Base-by-base conservation (phyloP, 1,140 invertebrate genomes). In the Dryas iulia region DNA sequence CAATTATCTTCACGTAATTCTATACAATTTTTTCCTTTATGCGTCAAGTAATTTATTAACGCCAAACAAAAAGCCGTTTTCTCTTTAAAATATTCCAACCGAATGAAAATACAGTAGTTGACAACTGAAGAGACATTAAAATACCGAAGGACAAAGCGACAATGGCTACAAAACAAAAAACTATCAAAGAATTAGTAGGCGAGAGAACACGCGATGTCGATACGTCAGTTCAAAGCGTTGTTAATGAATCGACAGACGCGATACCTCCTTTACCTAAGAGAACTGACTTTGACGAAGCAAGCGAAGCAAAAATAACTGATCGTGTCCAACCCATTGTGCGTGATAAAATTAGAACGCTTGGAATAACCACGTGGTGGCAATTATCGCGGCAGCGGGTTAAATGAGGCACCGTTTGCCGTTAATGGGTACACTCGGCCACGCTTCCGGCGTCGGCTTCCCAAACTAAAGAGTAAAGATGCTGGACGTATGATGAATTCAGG, bases 361-460 rank as follows among this genome's bases (percentile, higher is more conserved):
- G 80, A 91, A 90, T 90, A 91, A 91, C 89, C 89, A 91, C 89
- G 85, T 90, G 89, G 87, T 84, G 87, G 89, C 89, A 91, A 91
- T 91, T 91, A 91, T 91, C 87, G 87, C 81, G 74, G 87, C 81
- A 86, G 85, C 85, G 86, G 82, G 87, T 89, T 89, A 90, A 91
- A 91, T 91, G 87, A 91, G 89, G 79, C 87, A 88, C 83, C 84
- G 81, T 86, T 81, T 84, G 80, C 83, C 85, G 87, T 86, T 90
- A 91, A 91, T 89, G 89, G 83, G 80, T 73, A 82, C 79, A 83
- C 76, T 82, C 81, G 79, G 79, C 78, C 78, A 69, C 68, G 82
- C 83, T 86, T 86, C 86, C 84, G 84, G 79, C 73, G 82, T 78
- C 58, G 26, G 59, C 62, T 71, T 63, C 59, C 69, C 62, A 54